Base-by-base conservation (phyloP, 92 coral and sea anemone species). In the Siderastrea radians region DNA sequence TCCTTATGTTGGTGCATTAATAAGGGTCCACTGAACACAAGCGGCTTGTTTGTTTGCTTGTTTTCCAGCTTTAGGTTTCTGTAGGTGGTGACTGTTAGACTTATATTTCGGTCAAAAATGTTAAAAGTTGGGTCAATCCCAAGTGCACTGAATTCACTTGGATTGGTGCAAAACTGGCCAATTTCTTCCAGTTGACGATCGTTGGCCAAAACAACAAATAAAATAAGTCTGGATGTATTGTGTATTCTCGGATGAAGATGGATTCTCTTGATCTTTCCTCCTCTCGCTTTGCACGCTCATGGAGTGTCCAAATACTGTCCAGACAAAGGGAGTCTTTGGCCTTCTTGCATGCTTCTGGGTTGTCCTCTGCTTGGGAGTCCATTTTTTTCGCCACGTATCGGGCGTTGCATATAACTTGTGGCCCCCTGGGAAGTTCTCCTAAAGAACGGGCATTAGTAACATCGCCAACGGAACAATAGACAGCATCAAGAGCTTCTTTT, bases 1-100 rank as follows among this genome's bases (percentile, higher is more conserved):
- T 90, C 93, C 12, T 90, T 90, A 14, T 69, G 68, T n/a, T 90
- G 93, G 87, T 91, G 91, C 93, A 81, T 87, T 13, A 90, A 46
- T 11, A 91, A 70, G 38, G 88, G 88, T 1, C 94, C 88, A 16
- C 87, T 81, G 57, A 91, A 91, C 26, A 87, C 85, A 2, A 91
- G 94, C 14, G 88, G 65, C 58, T 90, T 86, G 38, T 79, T 84
- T 1, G 91, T 86, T 9, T 65, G 49, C 13, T 58, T 65, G 26
- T 80, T 79, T 48, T 62, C 91, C 45, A 91, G 63, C 45, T 72
- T 81, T 17, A 86, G 81, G 49, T 86, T 86, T 60, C 88, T 75
- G 87, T 90, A 90, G 16, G 88, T 86, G 12, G 94, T 87, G 5
- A 82, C 88, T 6, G 94, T 91, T 0, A 91, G 84, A 55, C 88